Evolutionary conservation across 2,888 invertebrate species (phyloP).

Genomic region (Marasmarcha lunaedactyla): DNA sequence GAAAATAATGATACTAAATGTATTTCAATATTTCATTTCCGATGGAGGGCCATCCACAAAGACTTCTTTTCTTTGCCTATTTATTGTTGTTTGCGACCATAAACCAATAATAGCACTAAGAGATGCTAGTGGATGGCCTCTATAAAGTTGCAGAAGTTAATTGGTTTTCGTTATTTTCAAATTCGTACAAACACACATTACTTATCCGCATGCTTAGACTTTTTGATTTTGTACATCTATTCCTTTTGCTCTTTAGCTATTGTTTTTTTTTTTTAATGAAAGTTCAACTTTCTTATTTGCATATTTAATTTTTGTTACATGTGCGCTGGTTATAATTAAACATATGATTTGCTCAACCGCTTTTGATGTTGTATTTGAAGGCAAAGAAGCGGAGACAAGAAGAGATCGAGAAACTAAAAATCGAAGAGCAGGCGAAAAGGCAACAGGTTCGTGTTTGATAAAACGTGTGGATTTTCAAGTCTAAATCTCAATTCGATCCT

Average conservation of each 20-base stretch:
- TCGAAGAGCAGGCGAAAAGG: constrained; percentile 86
- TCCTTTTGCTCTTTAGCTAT: background rate
- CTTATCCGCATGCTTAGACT: background rate
- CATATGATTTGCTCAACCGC: constrained; percentile 61
- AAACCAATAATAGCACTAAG: no score
- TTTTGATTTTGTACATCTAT: background rate
- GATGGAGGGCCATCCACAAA: no score
- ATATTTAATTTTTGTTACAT: constrained; percentile 54
- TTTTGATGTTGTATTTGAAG: constrained; percentile 70
- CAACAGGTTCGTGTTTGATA: constrained; percentile 77
- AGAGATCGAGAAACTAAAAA: constrained; percentile 85
- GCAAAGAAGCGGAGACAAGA: constrained; percentile 88
- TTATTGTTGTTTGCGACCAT: no score
- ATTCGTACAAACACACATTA: no score
- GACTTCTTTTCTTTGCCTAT: no score
- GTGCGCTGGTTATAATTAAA: constrained; percentile 31
- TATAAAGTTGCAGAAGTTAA: no score
- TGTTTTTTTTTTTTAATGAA: background rate
- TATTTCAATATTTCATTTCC: no score
- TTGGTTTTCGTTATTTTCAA: no score
- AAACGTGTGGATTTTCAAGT: no score
- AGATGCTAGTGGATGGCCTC: no score
- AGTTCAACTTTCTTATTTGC: background rate
- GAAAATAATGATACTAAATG: no score
- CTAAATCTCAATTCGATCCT: no score